Conservation (phyloP, 2,113 vertebrate genomes). For the Nasalis larvatus region DNA sequence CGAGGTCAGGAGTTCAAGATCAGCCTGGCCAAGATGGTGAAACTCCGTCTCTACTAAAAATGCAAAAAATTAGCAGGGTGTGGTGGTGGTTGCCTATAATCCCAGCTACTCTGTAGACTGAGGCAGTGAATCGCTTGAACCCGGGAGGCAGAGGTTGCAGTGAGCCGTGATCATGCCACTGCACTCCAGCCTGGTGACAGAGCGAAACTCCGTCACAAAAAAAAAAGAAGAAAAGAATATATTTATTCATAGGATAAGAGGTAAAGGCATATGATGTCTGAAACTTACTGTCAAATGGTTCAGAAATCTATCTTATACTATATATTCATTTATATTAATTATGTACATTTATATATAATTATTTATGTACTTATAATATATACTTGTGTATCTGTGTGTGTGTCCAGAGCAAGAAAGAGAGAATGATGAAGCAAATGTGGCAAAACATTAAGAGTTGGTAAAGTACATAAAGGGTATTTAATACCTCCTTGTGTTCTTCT, state of each 20-base stretch:
- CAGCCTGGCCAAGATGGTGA: too few relatives aligned
- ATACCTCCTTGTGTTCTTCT: background rate
- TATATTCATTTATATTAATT: background rate
- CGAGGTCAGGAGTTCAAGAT: too few relatives aligned
- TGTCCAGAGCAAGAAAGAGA: background rate
- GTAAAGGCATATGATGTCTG: background rate
- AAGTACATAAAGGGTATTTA: background rate
- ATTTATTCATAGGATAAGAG: background rate
- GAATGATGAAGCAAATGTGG: background rate
- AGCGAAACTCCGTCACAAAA: too few relatives aligned
- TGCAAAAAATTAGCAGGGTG: too few relatives aligned
- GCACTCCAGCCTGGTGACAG: too few relatives aligned
- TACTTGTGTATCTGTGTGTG: background rate
- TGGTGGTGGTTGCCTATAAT: too few relatives aligned
- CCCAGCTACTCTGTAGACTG: too few relatives aligned
- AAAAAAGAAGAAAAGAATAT: background rate
- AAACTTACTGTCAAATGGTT: background rate
- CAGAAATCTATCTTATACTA: background rate
- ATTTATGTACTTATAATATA: background rate
- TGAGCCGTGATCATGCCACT: too few relatives aligned
- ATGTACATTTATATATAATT: background rate
- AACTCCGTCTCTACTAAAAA: too few relatives aligned
- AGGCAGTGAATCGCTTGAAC: too few relatives aligned
- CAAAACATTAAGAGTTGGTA: background rate
- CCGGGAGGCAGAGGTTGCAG: too few relatives aligned